Percentiles rank a stretch among this genome's conserved stretches.
These are phyloP conservation scores for Andricus quercusramuli DNA, from an alignment of 2,888 invertebrate species.

Conservation along the genomic window DNA sequence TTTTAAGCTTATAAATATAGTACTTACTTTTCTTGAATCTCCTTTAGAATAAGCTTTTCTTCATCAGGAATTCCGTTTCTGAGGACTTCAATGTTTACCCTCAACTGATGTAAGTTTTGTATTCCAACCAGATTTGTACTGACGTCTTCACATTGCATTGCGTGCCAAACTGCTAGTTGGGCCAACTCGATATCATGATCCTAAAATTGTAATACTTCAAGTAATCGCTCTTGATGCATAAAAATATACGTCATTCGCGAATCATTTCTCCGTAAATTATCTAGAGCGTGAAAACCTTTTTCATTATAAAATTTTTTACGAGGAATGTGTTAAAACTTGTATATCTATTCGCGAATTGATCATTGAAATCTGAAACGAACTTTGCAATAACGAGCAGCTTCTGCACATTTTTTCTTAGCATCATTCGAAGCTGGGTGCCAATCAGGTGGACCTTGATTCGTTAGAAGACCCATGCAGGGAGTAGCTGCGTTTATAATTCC, in stretches of 20 bases:
- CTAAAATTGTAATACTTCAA: conserved; percentile 69
- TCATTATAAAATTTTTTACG: too few species aligned
- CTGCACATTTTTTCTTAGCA: conserved; percentile 82
- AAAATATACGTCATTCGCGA: not conserved
- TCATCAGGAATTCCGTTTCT: conserved; percentile 83
- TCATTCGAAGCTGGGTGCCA: conserved; percentile 91
- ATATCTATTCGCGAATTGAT: conserved; percentile 12
- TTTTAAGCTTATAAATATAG: not conserved
- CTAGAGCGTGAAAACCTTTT: too few species aligned
- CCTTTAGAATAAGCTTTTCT: conserved; percentile 83
- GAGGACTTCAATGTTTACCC: conserved; percentile 83
- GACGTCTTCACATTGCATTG: conserved; percentile 82
- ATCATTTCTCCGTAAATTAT: too few species aligned
- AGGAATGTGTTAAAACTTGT: too few species aligned
- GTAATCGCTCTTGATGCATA: not conserved
- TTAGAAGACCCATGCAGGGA: conserved; percentile 90
- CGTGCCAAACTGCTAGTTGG: conserved; percentile 85
- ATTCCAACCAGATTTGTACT: conserved; percentile 89
- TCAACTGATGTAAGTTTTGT: conserved; percentile 83
- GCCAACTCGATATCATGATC: conserved; percentile 84
- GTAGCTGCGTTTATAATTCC: conserved; percentile 92
- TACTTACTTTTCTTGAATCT: conserved; percentile 83
- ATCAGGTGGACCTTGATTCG: conserved; percentile 85
- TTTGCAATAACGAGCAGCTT: conserved; percentile 85
- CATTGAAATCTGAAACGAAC: conserved; percentile 73